Percentiles rank a stretch among this genome's conserved stretches.
Conservation (phyloP, 1,140 invertebrate genomes). For the Hetaerina americana region DNA sequence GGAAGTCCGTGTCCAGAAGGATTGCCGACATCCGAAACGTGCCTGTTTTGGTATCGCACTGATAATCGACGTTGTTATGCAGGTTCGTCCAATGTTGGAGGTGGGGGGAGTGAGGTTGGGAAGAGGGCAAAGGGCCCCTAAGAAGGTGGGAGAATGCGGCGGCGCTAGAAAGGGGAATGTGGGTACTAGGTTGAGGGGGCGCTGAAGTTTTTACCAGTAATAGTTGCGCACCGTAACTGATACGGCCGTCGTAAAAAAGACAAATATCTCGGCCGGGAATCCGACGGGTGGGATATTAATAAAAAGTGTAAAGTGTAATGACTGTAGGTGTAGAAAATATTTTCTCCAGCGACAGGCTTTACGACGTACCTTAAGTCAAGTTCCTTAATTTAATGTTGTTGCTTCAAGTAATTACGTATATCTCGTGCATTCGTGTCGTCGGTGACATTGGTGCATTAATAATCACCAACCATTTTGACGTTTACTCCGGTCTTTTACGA, state of each 20-base stretch:
- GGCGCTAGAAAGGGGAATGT: neutral
- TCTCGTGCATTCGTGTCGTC: too few relatives aligned
- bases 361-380: too few relatives aligned
- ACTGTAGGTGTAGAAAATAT: too few relatives aligned
- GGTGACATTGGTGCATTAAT: too few relatives aligned
- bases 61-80: neutral
- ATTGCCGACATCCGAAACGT: neutral
- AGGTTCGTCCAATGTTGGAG: neutral
- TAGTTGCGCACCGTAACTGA: neutral
- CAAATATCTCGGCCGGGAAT: neutral
- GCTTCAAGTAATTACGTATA: too few relatives aligned
- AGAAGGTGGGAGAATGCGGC: neutral
- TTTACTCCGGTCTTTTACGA: too few relatives aligned
- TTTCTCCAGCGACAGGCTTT: too few relatives aligned
- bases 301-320: neutral
- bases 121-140: neutral
- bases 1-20: neutral
- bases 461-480: too few relatives aligned
- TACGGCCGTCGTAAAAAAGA: neutral
- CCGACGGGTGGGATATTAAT: neutral
- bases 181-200: neutral
- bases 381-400: too few relatives aligned
- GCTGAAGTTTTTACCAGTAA: neutral
- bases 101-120: neutral
- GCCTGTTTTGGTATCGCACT: neutral